Conservation (phyloP, 2,888 invertebrate species). For the Xestia rhomboidea region DNA sequence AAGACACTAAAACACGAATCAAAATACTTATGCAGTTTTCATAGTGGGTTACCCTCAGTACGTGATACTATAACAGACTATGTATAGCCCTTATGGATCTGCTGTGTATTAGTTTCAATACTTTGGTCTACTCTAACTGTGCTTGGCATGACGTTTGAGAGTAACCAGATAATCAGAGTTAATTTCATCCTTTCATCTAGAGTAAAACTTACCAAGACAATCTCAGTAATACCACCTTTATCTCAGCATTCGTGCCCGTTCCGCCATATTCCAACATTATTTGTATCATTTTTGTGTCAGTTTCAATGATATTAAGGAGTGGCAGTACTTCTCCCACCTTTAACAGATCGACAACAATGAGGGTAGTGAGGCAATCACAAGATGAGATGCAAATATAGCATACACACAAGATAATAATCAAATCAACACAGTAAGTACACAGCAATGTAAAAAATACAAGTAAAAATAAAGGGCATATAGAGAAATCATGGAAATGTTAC, state of each 20-base stretch:
- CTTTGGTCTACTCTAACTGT: constrained; percentile 23
- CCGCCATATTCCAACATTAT: constrained; percentile 68
- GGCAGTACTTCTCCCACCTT: constrained; percentile 82
- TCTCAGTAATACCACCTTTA: constrained; percentile 73
- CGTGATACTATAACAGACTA: constrained; percentile 42
- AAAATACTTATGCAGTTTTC: constrained; percentile 47
- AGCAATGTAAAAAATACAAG: constrained; percentile 64
- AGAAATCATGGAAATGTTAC: constrained; percentile 65
- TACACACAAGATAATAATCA: constrained; percentile 74
- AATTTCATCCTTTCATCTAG: constrained; percentile 56
- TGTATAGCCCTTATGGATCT: constrained; percentile 9
- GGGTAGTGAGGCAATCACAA: constrained; percentile 82
- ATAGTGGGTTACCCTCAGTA: constrained; percentile 62
- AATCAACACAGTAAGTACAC: constrained; percentile 64
- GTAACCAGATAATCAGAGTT: constrained; percentile 54
- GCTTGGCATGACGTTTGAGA: constrained; percentile 61
- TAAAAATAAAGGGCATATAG: constrained; percentile 60
- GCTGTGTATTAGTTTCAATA: constrained; percentile 26
- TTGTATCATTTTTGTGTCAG: constrained; percentile 72
- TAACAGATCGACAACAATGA: constrained; percentile 87
- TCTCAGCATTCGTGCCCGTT: constrained; percentile 62
- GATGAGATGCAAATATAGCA: constrained; percentile 75
- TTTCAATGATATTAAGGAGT: constrained; percentile 73
- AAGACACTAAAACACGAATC: constrained; percentile 34
- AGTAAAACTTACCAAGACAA: constrained; percentile 74